Conservation (phyloP, 2,113 vertebrate species). For the Psittacus erithacus region DNA sequence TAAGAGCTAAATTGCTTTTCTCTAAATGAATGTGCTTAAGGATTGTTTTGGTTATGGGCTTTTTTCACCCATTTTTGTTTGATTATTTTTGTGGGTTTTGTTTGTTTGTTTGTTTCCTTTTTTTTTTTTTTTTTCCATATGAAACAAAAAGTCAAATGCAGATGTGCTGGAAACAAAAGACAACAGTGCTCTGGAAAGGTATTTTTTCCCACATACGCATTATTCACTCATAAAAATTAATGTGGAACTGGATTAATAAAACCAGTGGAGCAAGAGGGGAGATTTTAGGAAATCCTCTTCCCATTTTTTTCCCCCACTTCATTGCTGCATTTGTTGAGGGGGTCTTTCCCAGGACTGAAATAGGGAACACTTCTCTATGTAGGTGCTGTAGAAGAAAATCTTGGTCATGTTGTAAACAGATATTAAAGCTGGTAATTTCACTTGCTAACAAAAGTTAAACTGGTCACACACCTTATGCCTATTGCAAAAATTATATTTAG, state of each 20-base stretch:
- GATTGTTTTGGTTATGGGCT: fast-evolving
- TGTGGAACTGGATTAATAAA: background rate
- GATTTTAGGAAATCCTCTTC: background rate
- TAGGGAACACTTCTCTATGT: background rate
- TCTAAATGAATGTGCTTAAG: background rate
- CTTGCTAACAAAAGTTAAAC: background rate
- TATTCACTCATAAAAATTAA: background rate
- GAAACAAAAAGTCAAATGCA: background rate
- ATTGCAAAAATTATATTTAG: background rate
- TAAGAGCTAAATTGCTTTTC: background rate
- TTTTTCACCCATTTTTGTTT: background rate
- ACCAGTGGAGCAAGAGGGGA: background rate
- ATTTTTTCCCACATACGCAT: background rate
- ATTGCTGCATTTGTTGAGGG: background rate
- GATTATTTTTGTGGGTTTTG: fast-evolving
- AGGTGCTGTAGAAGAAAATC: background rate
- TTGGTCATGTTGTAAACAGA: background rate
- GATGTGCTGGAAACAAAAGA: background rate
- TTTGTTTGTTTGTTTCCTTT: background rate
- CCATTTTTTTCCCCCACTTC: background rate
- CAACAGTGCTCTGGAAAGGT: background rate
- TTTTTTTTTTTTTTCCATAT: background rate
- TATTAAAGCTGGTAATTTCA: background rate
- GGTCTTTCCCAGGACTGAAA: background rate
- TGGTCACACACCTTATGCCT: background rate